Conservation (phyloP, 35 echinoderm and acorn worm species). For the Anneissia japonica region DNA sequence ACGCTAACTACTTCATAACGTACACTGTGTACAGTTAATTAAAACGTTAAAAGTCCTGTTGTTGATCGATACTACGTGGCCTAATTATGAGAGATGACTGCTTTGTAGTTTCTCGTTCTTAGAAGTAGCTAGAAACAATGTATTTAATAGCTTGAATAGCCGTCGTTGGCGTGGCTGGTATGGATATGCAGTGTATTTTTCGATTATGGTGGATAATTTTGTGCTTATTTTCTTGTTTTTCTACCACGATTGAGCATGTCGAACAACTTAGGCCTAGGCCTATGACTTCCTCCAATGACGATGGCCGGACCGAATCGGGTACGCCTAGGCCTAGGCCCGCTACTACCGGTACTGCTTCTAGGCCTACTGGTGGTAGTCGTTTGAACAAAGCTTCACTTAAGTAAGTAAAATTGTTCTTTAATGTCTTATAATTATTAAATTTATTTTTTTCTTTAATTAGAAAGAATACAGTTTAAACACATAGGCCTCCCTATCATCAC, state of each 20-base stretch:
- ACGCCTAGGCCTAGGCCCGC: neutral
- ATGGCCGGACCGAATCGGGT: neutral
- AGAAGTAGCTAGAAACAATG: neutral
- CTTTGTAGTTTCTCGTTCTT: no score
- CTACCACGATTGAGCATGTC: neutral
- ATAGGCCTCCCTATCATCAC: no score
- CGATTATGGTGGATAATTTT: neutral
- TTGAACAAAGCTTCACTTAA: neutral
- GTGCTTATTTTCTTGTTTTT: neutral
- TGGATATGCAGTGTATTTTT: neutral
- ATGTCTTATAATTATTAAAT: neutral
- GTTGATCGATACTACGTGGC: no score
- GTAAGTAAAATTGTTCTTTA: neutral
- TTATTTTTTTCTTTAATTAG: no score
- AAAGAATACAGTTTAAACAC: no score
- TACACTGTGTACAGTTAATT: no score
- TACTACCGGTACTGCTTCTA: no score
- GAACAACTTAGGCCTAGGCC: neutral
- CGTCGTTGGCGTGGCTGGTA: neutral
- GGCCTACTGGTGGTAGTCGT: neutral
- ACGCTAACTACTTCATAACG: no score
- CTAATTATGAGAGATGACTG: no score
- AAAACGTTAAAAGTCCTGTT: no score
- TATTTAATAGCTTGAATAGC: neutral
- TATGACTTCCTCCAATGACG: neutral